Evolutionary conservation across 2,888 invertebrate genomes (phyloP).

Genomic region (Cerceris ruficornis): DNA sequence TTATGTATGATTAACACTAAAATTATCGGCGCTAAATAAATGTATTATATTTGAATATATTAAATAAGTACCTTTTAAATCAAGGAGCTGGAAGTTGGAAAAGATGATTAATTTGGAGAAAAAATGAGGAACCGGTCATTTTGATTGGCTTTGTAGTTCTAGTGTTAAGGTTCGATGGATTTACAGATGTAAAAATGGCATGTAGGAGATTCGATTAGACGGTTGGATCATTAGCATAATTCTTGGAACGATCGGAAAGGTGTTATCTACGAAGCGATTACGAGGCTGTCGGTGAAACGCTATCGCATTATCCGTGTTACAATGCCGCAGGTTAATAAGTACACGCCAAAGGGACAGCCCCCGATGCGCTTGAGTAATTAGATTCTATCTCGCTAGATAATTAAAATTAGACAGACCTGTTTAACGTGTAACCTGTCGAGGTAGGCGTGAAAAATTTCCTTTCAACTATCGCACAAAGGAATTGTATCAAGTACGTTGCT

Average conservation of each 20-base stretch:
- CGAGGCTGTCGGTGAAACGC: constrained; percentile 25
- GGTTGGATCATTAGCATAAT: background rate
- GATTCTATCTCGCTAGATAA: constrained; percentile 39
- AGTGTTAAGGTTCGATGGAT: background rate
- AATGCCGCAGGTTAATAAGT: constrained; percentile 48
- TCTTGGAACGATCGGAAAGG: background rate
- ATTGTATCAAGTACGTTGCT: too few species aligned
- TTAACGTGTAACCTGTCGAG: constrained; percentile 15
- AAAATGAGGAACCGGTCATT: background rate
- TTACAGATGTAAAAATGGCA: too few species aligned
- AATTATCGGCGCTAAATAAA: too few species aligned
- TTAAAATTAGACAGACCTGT: constrained; percentile 19
- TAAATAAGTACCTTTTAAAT: too few species aligned
- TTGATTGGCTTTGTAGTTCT: background rate
- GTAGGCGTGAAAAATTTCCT: too few species aligned
- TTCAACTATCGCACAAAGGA: too few species aligned
- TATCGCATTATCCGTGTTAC: constrained; percentile 31
- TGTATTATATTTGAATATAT: too few species aligned
- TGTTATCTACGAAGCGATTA: constrained; percentile 14
- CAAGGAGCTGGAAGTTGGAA: too few species aligned
- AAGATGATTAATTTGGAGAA: too few species aligned
- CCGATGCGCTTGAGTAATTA: constrained; percentile 46
- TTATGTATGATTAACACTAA: too few species aligned
- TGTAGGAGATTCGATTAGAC: background rate
- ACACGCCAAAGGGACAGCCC: constrained; percentile 23